These are phyloP conservation scores for Cristatella mucedo DNA, from an alignment of 2,888 invertebrate species.

Conservation along the genomic window DNA sequence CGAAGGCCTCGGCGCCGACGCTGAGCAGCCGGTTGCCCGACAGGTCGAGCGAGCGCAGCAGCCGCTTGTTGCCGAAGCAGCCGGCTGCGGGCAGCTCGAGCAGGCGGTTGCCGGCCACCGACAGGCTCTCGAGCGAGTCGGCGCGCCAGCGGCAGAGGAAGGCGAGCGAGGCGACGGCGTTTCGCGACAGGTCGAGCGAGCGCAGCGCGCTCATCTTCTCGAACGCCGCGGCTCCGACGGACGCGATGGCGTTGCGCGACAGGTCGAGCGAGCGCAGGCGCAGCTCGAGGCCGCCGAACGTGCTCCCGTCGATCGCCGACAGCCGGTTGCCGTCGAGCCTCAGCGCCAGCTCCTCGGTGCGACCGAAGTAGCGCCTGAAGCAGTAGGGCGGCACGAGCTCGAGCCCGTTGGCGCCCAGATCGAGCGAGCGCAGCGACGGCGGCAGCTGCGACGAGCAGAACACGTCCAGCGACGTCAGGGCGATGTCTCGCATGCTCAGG, in stretches of 20 bases:
- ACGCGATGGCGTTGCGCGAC: conserved; percentile 11
- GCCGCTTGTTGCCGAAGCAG: conserved; percentile 10
- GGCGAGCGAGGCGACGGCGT: conserved; percentile 13
- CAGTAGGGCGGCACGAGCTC: conserved; percentile 13
- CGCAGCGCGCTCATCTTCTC: conserved; percentile 10
- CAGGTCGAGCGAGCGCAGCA: conserved; percentile 12
- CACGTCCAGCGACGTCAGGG: no score
- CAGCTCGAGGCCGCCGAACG: conserved; percentile 14
- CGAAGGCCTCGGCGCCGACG: conserved; percentile 13
- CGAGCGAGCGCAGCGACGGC: no score
- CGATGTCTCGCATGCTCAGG: no score
- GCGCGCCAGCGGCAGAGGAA: conserved; percentile 14
- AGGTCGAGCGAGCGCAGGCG: conserved; percentile 12
- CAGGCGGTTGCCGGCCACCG: conserved; percentile 13
- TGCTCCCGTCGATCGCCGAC: conserved; percentile 15
- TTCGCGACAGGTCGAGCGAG: conserved; percentile 12
- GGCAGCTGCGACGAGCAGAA: no score
- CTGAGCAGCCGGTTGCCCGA: conserved; percentile 12
- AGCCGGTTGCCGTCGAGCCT: conserved; percentile 14
- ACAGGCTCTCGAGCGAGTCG: conserved; percentile 12
- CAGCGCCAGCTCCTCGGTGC: no score
- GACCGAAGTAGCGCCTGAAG: conserved; percentile 11
- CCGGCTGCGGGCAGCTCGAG: conserved; percentile 7
- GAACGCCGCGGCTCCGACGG: conserved; percentile 16
- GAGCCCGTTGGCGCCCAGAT: no score